Conservation (phyloP, 2,888 invertebrate genomes). For the Paralinhomoeus sp. region DNA sequence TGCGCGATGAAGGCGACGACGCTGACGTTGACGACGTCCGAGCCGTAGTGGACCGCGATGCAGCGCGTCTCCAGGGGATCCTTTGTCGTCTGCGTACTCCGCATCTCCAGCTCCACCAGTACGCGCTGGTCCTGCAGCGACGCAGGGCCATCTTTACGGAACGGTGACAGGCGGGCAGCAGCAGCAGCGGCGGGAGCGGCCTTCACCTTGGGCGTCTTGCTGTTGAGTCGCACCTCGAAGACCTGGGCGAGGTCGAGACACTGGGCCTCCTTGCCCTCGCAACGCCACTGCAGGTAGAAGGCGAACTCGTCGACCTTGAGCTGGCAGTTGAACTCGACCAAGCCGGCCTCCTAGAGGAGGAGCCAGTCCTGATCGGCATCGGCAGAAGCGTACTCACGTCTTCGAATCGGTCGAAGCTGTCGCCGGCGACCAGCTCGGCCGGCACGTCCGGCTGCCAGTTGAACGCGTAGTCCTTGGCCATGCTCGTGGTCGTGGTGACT, state of each 20-base stretch:
- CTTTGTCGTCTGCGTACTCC: conserved; percentile 41
- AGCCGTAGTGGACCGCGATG: conserved; percentile 85
- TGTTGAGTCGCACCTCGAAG: conserved; percentile 78
- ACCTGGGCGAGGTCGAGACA: conserved; percentile 95
- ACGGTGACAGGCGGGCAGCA: no score
- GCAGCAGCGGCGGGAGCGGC: conserved; percentile 5
- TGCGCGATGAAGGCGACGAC: conserved; percentile 89
- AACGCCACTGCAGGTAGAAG: conserved; percentile 34
- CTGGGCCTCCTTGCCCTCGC: conserved; percentile 59
- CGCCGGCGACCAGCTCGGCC: conserved; percentile 56
- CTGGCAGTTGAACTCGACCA: conserved; percentile 26
- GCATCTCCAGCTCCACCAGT: conserved; percentile 46
- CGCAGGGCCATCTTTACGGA: no score
- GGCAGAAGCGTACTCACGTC: no score
- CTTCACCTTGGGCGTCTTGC: conserved; percentile 66
- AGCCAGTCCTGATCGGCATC: conserved; percentile 6
- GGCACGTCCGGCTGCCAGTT: conserved; percentile 91
- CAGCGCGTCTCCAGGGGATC: conserved; percentile 63
- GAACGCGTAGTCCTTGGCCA: no score
- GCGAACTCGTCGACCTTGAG: conserved; percentile 33
- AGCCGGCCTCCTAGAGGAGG: conserved; percentile 5
- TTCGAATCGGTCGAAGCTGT: conserved; percentile 84
- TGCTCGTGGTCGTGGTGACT: no score
- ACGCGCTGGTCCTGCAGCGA: conserved; percentile 44
- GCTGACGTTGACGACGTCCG: conserved; percentile 93